Evolutionary conservation across 2,888 invertebrate species (phyloP).

Genomic region (Schizotus pectinicornis): DNA sequence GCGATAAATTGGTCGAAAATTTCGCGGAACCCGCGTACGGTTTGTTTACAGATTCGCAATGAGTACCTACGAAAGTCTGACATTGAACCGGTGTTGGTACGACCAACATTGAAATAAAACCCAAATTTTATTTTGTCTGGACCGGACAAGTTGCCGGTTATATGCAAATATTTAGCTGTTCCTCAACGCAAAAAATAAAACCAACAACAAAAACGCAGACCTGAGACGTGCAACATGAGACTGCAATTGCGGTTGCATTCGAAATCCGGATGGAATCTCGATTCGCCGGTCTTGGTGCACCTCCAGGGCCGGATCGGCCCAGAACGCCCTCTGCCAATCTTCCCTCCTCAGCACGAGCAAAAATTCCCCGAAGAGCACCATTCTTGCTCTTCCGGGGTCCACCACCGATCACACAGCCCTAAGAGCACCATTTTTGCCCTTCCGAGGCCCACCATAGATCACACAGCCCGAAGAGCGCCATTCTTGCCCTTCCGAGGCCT

Average conservation of each 20-base stretch:
- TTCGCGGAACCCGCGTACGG: conserved; percentile 10
- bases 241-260: conserved; percentile 39
- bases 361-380: too few relatives aligned
- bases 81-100: conserved; percentile 30
- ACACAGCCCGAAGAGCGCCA: too few relatives aligned
- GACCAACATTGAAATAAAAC: conserved; percentile 43
- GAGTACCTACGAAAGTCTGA: conserved; percentile 24
- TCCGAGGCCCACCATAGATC: too few relatives aligned
- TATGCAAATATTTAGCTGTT: conserved; percentile 49
- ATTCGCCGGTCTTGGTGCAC: conserved; percentile 35
- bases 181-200: conserved; percentile 21
- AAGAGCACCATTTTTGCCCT: too few relatives aligned
- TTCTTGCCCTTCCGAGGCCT: too few relatives aligned
- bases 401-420: too few relatives aligned
- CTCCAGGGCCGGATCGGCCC: conserved; percentile 23
- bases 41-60: conserved; percentile 28
- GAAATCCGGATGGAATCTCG: too few relatives aligned
- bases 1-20: conserved; percentile 8
- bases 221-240: conserved; percentile 25
- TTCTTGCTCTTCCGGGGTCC: too few relatives aligned
- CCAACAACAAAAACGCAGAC: neutral
- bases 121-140: conserved; percentile 52
- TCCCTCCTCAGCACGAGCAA: too few relatives aligned
- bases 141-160: conserved; percentile 49
- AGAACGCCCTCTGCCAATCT: neutral